phyloP scores from a whole-genome alignment of 2,797 vertebrate species.

The Mionectes olivaceus region DNA sequence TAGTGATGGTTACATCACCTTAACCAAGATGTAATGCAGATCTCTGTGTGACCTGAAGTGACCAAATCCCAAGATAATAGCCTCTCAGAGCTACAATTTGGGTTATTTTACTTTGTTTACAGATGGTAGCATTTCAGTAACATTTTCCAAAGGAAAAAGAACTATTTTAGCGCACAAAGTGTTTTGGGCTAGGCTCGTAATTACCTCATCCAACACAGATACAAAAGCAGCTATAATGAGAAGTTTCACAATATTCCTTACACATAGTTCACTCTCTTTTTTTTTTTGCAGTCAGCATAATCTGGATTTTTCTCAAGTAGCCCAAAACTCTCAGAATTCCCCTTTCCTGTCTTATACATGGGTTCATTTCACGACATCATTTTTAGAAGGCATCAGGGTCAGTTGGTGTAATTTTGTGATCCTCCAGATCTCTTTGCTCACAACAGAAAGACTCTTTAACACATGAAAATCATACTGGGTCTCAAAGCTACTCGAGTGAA shows the following conservation, averaged over 20 bases:
- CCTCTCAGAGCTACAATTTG: constrained; percentile 46
- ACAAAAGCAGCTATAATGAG: constrained; percentile 62
- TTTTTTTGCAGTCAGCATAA: not conserved
- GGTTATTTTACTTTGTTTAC: constrained; percentile 58
- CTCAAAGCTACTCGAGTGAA: not conserved
- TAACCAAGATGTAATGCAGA: not conserved
- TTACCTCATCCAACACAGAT: constrained; percentile 64
- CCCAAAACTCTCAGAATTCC: not conserved
- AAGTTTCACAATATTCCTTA: constrained; percentile 39
- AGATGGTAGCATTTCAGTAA: constrained; percentile 59
- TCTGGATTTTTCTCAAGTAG: not conserved
- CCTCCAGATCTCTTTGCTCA: not conserved
- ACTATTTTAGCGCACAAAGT: constrained; percentile 54
- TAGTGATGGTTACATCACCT: not conserved
- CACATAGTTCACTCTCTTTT: not conserved
- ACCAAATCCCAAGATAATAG: constrained; percentile 53
- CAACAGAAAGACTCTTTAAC: not conserved
- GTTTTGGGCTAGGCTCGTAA: constrained; percentile 24
- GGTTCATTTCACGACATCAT: not conserved
- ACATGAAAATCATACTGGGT: not conserved
- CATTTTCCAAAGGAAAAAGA: constrained; percentile 60
- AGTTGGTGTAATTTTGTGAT: not conserved
- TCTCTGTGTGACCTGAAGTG: constrained; percentile 34
- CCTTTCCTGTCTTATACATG: not conserved
- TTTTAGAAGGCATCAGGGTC: not conserved